Evolutionary conservation across 2,797 vertebrate species (phyloP), one percentile per base, ranked within the genome.

Genomic region (Gymnocypris eckloni): DNA sequence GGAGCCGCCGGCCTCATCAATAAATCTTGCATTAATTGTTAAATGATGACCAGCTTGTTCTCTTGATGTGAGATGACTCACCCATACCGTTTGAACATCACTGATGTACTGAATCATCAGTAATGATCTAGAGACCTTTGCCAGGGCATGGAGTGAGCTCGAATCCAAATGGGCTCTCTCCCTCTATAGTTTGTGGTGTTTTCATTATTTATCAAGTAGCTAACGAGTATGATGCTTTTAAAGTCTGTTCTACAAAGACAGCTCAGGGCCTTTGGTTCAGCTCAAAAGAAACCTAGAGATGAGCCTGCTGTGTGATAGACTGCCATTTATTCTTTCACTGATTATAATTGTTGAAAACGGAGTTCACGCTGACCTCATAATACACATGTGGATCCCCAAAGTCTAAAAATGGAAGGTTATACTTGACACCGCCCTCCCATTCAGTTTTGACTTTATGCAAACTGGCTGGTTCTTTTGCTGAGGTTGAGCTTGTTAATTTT

Each of bases 181-280:
- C 77, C 48, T 86, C 83, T 91, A 87, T 87, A 87, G 85, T 92
- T 86, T 80, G 69, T 79, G 15, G 16, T 64, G 45, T 70, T 89
- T 93, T 89, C 89, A 93, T 93, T 92, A 94, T 93, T 93, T 61
- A 93, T 89, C 70, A 73, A 0, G 7, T 9, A 25, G 86, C 87
- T 93, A 92, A 91, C 12, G 48, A 92, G 82, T 79, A 82, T 88
- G 52, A 20, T 67, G 83, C 79, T 66, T 90, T 89, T 90, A 20
- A 45, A 90, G 88, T 84, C 22, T 66, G 71, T 81, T 50, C 80
- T 83, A 85, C 81, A 88, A 87, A 81, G 85, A 72, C 48, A 56
- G 70, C 73, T 79, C 81, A 86, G 61, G 81, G 66, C 50, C 81
- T 54, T 78, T 59, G 80, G 86, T 83, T 76, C 11, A 13, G 80